Base-by-base conservation (phyloP, 2,888 invertebrate species). In the Exephanes ischioxanthus region DNA sequence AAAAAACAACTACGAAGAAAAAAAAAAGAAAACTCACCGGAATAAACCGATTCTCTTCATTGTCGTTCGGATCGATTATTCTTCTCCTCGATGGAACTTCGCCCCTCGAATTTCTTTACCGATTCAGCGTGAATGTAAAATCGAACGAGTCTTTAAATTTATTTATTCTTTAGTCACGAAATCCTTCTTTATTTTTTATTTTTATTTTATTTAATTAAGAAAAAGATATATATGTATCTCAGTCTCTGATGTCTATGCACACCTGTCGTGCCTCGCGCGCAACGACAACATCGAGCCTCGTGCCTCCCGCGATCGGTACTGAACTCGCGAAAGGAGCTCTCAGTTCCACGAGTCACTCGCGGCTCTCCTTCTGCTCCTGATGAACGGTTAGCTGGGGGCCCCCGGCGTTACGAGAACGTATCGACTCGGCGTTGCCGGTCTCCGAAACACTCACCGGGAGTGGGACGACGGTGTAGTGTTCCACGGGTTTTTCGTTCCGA, bases 31-130 rank as follows among this genome's bases (percentile, higher is more conserved):
- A 33, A 87, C 92, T 92, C 87, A 92, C 92, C 91, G 88, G 48
- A 89, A 66, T 80, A 89, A 87, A 72, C 88, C 84, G 82, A 87
- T 89, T 88, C 87, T 91, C 90, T 89, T 90, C 92, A 92, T 92
- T 86, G 89, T 91, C 87, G 87, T 81, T 83, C 75, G 77, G 77
- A 84, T 79, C 70, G 61, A 22, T 63, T 66, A 61, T 26, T 84
- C 53, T 79, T 77, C 86, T 78, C 19, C 77, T 79, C 53, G 48
- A 61, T 16, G 53, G 5, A 80, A 76, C 66, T 72, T 55, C 48
- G 51, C 16, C 77, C 53, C 33, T 78, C 33, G 48, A 53, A 41
- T 51, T 45, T 82, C 51, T 72, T 14, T 58, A 75, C 11, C 11
- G 19, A 51, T n/a, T 30, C 33, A 5, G 48, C 58, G 48, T 22